Evolutionary conservation across 2,888 invertebrate genomes (phyloP).

Genomic region (Globia sparganii): DNA sequence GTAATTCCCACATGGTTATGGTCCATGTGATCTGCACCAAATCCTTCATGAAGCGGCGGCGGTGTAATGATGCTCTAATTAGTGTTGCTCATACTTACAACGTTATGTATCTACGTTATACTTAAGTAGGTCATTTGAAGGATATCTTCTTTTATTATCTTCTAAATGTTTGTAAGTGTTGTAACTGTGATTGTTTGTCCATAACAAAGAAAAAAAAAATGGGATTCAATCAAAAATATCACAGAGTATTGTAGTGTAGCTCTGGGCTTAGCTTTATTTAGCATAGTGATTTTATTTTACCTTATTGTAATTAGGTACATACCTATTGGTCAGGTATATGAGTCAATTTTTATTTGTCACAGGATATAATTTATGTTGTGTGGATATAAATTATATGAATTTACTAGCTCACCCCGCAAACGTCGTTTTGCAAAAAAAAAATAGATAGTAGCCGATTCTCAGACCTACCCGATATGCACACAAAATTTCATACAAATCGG

Average conservation of each 20-base stretch:
- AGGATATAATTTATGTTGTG: background rate
- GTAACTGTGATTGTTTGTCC: background rate
- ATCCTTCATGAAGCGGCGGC: background rate
- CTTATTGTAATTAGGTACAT: background rate
- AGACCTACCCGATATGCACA: too few relatives aligned
- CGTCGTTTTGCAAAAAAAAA: too few relatives aligned
- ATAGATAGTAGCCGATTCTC: too few relatives aligned
- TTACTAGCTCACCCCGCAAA: too few relatives aligned
- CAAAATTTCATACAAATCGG: too few relatives aligned
- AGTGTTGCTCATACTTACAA: too few relatives aligned
- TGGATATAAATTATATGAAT: background rate
- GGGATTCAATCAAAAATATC: background rate
- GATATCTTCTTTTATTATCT: background rate
- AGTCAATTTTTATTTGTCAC: background rate
- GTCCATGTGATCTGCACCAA: background rate
- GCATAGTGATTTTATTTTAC: background rate
- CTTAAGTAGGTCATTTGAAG: background rate
- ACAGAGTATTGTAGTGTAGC: background rate
- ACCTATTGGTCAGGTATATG: background rate
- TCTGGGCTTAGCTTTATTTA: background rate
- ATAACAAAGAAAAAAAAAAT: background rate
- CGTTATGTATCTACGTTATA: background rate
- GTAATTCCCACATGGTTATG: background rate
- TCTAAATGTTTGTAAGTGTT: background rate
- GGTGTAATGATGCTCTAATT: conserved; percentile 1